Base-by-base conservation (phyloP, 2,797 vertebrate genomes). In the Nyctibius grandis region DNA sequence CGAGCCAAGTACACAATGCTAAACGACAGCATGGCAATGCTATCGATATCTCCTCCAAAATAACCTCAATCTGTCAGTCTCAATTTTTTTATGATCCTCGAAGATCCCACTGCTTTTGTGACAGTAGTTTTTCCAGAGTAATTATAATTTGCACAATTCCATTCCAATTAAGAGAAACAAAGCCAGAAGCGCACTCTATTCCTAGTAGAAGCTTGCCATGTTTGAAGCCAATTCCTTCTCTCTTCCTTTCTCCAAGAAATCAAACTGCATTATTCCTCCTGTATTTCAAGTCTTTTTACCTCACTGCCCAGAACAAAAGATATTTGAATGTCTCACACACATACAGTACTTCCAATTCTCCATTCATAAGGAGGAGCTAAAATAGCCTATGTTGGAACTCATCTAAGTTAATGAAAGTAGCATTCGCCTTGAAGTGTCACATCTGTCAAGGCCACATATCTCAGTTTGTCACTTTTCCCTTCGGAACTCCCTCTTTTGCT, bases 61-160 rank as follows among this genome's bases (percentile, higher is more conserved):
- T 81, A 96, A 94, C 95, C 96, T 89, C 93, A 95, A 96, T 95
- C 84, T 94, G 92, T 94, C 95, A 94, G 34, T 31, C 91, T 87
- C 91, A 51, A 92, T 95, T 92, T 94, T 65, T 88, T 94, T 63
- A 64, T 59, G 64, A 95, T 44, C 68, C 88, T 75, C 75, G 45
- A 95, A 74, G 76, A 91, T 84, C 53, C 45, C 81, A 61, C 42
- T 61, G 84, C 68, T 93, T 94, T 91, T 94, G 92, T 72, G 69
- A 59, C 70, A 83, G 81, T n/a, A 80, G 54, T 56, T 94, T 81
- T 88, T 95, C 84, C 87, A 72, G 68, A 82, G 75, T 65, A 94
- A 96, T 95, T 95, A 91, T 38, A 94, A 95, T 45, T 94, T 85
- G 86, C 80, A 94, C 81, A 94, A 85, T 83, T 93, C 95, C 86